These are phyloP conservation scores for Neotoma lepida DNA, from an alignment of 2,113 vertebrate genomes.

Conservation along the genomic window DNA sequence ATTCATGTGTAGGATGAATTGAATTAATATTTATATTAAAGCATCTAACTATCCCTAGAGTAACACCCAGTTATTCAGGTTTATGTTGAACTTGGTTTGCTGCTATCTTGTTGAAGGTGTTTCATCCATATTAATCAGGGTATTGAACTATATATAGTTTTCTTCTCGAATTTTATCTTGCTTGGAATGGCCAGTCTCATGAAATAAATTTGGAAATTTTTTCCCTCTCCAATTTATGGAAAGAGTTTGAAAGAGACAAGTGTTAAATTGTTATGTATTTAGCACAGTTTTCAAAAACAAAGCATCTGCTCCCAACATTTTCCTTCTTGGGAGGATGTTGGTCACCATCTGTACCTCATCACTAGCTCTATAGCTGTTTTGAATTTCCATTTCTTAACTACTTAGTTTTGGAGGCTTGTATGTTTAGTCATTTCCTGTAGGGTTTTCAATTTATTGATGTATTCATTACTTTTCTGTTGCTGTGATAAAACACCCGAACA, in stretches of 20 bases:
- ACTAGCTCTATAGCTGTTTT: neutral
- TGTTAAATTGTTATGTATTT: neutral
- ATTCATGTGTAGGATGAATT: too few relatives aligned
- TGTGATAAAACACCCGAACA: neutral
- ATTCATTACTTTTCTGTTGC: neutral
- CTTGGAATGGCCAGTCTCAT: neutral
- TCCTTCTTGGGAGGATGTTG: neutral
- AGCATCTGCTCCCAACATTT: neutral
- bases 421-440: neutral
- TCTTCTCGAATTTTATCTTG: neutral
- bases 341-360: neutral
- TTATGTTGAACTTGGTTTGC: neutral
- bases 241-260: neutral
- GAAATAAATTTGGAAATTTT: neutral
- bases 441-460: neutral
- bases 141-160: neutral
- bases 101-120: neutral
- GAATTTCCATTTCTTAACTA: slow-evolving; percentile 4
- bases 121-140: neutral
- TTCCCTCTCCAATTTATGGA: neutral
- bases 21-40: neutral
- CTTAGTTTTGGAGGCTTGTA: neutral
- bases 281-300: neutral
- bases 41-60: neutral
- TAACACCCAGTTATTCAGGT: neutral